Conservation (phyloP, 2,113 vertebrate species). For the Platysteira castanea region DNA sequence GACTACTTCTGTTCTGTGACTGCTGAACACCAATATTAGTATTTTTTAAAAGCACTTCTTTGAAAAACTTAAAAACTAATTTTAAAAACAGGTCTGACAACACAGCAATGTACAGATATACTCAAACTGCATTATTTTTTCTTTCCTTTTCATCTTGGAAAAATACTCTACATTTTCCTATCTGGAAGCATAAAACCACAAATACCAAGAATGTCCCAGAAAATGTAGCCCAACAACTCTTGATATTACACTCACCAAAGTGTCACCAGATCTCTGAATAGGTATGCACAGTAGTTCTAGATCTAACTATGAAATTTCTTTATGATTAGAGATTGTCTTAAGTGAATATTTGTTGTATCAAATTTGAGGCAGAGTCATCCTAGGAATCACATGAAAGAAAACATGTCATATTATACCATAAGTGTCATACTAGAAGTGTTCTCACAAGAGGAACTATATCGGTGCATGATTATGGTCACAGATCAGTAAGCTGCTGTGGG, state of each 20-base stretch:
- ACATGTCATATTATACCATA: background rate
- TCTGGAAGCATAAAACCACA: background rate
- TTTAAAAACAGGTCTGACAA: background rate
- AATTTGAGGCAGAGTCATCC: background rate
- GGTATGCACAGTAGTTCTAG: background rate
- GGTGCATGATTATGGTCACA: background rate
- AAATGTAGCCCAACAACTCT: background rate
- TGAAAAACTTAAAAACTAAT: conserved; percentile 1
- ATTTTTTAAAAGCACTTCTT: background rate
- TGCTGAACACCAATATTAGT: conserved; percentile 18
- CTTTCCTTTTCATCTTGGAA: background rate
- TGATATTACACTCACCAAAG: background rate
- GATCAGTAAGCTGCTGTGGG: background rate
- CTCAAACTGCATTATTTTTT: background rate
- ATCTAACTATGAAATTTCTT: background rate
- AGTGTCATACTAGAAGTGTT: background rate
- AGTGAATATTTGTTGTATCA: background rate
- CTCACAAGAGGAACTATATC: background rate
- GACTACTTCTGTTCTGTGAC: conserved; percentile 21
- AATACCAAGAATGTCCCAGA: background rate
- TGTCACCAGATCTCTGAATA: background rate
- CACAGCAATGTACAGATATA: background rate
- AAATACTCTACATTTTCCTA: background rate
- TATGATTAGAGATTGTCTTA: background rate
- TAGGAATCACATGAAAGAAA: background rate